Evolutionary conservation across 2,113 vertebrate species (phyloP), one percentile per base, ranked within the genome.

Genomic region (Archilochus colubris): DNA sequence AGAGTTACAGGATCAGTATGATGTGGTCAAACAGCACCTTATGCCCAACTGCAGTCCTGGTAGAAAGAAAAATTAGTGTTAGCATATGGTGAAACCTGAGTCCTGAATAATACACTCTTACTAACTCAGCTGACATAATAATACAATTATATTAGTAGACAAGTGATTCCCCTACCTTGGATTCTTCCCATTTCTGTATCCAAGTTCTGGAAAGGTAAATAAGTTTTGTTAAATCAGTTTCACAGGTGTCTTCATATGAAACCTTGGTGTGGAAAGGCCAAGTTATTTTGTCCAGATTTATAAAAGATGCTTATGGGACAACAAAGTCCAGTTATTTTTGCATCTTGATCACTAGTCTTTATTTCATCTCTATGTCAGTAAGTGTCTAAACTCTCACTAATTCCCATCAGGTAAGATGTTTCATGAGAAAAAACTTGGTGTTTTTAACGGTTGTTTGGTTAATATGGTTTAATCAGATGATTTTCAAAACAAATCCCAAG

Each of bases 401-500:
- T 93, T 81, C 59, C 27, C 57, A 72, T 36, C 57, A 67, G 23
- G 36, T 68, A 64, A 64, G 8, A 23, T 12, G 40, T 81, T 70
- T 76, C 68, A 3, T 50, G 5, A 62, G 30, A 12, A 50, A 11
- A 70, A 40, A 62, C 14, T 17, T 7, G 1, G 6, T 87, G 14
- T 16, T 67, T 85, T 83, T 94, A 78, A 28, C 27, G 38, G 7
- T 27, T 86, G 15, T 0, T 0, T 63, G 43, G 94, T 22, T 28
- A 80, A 55, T 6, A 18, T 3, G 2, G 28, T 33, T 94, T 90
- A 86, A 88, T 70, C 57, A 91, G 40, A 64, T 54, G 13, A 67
- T 72, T 93, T 83, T 87, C 12, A 86, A 93, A 91, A 90, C 20
- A 88, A 96, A 90, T 75, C 66, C 53, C 53, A 53, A 28, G 27